Percentiles rank a stretch among this genome's conserved stretches.
Conservation (phyloP, 2,113 vertebrate genomes). For the Cisticola juncidis region DNA sequence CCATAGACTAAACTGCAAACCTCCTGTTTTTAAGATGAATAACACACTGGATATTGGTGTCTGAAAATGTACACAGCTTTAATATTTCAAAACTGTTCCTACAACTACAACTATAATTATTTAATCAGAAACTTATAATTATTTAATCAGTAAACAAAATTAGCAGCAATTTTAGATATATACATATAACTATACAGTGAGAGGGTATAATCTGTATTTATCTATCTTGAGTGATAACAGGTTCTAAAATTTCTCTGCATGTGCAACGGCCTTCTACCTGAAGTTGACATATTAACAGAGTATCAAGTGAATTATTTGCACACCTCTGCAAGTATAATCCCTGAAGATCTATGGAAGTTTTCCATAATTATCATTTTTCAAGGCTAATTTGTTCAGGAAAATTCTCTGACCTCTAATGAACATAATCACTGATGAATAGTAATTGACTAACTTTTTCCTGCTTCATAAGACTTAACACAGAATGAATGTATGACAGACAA, state of each 20-base stretch:
- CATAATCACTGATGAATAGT: background rate
- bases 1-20: background rate
- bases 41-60: background rate
- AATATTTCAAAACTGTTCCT: background rate
- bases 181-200: background rate
- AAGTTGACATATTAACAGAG: background rate
- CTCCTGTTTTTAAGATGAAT: background rate
- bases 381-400: background rate
- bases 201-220: background rate
- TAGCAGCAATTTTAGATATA: background rate
- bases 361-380: background rate
- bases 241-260: background rate
- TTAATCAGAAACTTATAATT: background rate
- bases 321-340: background rate
- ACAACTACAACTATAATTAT: background rate
- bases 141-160: background rate
- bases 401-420: background rate
- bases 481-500: background rate
- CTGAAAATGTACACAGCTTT: background rate
- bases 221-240: background rate
- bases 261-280: background rate
- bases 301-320: background rate
- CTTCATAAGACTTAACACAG: background rate
- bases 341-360: background rate
- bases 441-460: background rate